phyloP scores from a whole-genome alignment of 2,888 invertebrate species.

The Marronus borbonicus region DNA sequence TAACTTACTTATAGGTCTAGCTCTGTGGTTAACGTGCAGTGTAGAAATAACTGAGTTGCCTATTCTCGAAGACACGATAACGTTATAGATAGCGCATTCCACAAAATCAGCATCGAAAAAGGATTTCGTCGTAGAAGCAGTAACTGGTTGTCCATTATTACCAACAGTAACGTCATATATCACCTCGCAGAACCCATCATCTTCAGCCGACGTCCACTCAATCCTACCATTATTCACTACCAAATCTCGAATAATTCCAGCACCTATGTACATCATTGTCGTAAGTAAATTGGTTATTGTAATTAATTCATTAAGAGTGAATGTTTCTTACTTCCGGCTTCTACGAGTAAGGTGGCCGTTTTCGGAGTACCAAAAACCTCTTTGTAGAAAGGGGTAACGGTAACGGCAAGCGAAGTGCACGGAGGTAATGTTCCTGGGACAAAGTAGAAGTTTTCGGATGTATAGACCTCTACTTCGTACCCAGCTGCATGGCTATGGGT shows the following conservation, averaged over 20 bases:
- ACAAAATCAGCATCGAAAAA: slow-evolving; percentile 19
- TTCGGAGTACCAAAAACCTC: neutral
- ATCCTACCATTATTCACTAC: slow-evolving; percentile 18
- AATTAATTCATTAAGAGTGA: neutral
- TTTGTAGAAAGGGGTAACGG: slow-evolving; percentile 18
- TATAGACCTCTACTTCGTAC: neutral
- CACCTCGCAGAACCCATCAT: slow-evolving; percentile 19
- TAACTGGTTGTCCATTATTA: neutral
- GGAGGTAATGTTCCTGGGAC: neutral
- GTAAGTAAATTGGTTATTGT: neutral
- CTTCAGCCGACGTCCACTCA: neutral
- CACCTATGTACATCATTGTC: neutral
- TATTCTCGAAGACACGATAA: neutral
- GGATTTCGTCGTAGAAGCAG: neutral
- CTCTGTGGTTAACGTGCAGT: neutral
- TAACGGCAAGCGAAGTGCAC: slow-evolving; percentile 1
- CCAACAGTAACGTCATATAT: slow-evolving; percentile 12
- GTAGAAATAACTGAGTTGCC: neutral
- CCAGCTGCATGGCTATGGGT: neutral
- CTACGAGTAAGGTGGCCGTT: neutral
- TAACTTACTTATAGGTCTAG: slow-evolving; percentile 20
- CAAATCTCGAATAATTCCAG: slow-evolving; percentile 8
- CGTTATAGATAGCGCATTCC: slow-evolving; percentile 7
- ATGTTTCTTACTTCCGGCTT: neutral
- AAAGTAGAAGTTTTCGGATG: neutral